Evolutionary conservation across 92 coral and sea anemone genomes (phyloP).

Genomic region (Actinostola sp.): DNA sequence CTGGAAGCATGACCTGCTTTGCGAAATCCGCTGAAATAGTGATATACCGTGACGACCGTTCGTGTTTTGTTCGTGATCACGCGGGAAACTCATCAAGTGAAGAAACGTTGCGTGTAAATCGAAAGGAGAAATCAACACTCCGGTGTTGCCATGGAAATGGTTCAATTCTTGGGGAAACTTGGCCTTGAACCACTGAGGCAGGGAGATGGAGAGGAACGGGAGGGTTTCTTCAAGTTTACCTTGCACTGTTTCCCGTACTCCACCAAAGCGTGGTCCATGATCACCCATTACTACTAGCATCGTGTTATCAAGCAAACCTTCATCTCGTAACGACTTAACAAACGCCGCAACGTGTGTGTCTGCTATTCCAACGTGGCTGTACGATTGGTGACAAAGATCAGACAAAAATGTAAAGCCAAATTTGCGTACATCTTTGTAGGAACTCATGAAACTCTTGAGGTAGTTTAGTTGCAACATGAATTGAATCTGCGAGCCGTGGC

Average conservation of each 20-base stretch:
- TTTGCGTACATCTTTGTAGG: conserved; percentile 60
- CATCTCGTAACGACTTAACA: conserved; percentile 37
- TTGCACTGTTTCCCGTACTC: conserved; percentile 67
- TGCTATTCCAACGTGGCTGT: conserved; percentile 53
- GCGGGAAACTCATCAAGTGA: conserved; percentile 65
- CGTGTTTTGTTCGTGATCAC: conserved; percentile 39
- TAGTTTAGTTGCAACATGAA: conserved; percentile 65
- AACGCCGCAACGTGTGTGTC: conserved; percentile 54
- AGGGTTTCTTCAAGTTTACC: conserved; percentile 80
- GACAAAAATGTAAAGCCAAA: conserved; percentile 73
- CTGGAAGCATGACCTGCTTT: conserved; percentile 53
- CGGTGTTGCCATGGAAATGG: conserved; percentile 53
- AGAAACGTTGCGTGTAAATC: conserved; percentile 79
- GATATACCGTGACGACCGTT: conserved; percentile 51
- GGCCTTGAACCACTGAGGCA: conserved; percentile 53
- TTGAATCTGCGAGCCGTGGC: conserved; percentile 69
- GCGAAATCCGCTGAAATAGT: conserved; percentile 50
- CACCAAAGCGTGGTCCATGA: conserved; percentile 75
- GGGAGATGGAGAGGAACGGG: conserved; percentile 63
- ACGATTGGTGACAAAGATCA: conserved; percentile 60
- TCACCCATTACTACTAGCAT: conserved; percentile 79
- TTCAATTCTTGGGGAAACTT: conserved; percentile 49
- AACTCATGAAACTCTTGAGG: conserved; percentile 63
- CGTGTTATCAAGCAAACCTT: conserved; percentile 57
- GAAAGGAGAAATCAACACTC: conserved; percentile 60